These are phyloP conservation scores for Jordanella pulchra DNA, from an alignment of 2,797 vertebrate genomes.

Conservation along the genomic window DNA sequence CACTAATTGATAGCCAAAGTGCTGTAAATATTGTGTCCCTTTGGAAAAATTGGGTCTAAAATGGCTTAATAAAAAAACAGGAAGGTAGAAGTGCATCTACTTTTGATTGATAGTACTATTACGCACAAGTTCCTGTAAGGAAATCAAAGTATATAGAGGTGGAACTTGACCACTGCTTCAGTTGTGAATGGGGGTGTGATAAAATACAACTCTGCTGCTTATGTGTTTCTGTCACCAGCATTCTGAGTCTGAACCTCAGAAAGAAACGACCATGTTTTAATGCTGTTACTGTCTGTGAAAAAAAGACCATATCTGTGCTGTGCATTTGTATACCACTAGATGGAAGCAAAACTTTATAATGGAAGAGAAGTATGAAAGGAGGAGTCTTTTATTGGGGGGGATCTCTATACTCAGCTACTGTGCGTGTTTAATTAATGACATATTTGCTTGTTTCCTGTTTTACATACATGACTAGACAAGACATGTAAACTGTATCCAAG, in stretches of 20 bases:
- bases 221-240: constrained; percentile 79
- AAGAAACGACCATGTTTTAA: constrained; percentile 83
- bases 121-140: not conserved
- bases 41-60: constrained; percentile 13
- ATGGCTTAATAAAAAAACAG: not conserved
- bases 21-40: constrained; percentile 50
- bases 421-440: not conserved
- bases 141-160: not conserved
- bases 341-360: constrained; percentile 43
- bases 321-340: constrained; percentile 58
- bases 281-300: constrained; percentile 74
- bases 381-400: constrained; percentile 8
- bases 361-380: not conserved
- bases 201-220: constrained; percentile 67
- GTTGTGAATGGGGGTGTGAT: constrained; percentile 46
- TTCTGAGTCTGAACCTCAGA: constrained; percentile 76
- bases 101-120: constrained; percentile 13
- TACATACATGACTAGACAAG: constrained; percentile 14
- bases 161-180: constrained; percentile 25
- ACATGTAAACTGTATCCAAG: constrained; percentile 35
- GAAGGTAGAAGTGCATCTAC: not conserved
- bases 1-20: constrained; percentile 42
- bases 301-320: constrained; percentile 56
- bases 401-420: not conserved
- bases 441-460: constrained; percentile 7